Evolutionary conservation across 2,113 vertebrate genomes (phyloP).

Genomic region (Microtus richardsoni): DNA sequence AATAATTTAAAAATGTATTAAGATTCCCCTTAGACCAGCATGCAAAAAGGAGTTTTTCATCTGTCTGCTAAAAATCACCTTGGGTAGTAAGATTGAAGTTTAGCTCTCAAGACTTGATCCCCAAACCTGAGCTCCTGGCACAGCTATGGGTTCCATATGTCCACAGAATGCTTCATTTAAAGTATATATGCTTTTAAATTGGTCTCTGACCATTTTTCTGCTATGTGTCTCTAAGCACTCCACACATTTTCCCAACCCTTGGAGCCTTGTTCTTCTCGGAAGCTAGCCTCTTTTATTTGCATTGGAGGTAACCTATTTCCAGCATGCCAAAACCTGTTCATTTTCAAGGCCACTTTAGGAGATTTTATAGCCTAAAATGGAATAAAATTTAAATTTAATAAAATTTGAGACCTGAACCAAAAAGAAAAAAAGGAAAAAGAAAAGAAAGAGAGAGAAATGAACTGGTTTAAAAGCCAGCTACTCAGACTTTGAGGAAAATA

Average conservation of each 20-base stretch:
- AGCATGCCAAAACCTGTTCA: conserved; percentile 63
- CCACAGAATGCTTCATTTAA: conserved; percentile 81
- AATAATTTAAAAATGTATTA: conserved; percentile 82
- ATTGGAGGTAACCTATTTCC: conserved; percentile 78
- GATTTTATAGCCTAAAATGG: conserved; percentile 77
- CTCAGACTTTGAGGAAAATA: conserved; percentile 64
- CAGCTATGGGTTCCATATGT: conserved; percentile 76
- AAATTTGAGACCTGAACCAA: conserved; percentile 77
- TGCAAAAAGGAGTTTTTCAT: conserved; percentile 79
- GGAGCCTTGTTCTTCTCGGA: conserved; percentile 76
- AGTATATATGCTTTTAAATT: conserved; percentile 77
- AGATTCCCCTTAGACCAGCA: conserved; percentile 79
- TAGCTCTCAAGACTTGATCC: conserved; percentile 80
- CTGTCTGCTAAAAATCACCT: conserved; percentile 76
- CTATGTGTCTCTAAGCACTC: conserved; percentile 67
- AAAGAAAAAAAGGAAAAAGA: conserved; percentile 50
- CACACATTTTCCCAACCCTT: conserved; percentile 65
- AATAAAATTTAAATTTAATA: conserved; percentile 84
- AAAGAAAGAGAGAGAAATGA: conserved; percentile 33
- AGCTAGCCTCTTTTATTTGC: conserved; percentile 81
- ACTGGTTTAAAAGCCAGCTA: conserved; percentile 75
- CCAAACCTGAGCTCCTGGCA: conserved; percentile 75
- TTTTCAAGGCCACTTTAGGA: conserved; percentile 79
- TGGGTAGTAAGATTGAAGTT: conserved; percentile 74
- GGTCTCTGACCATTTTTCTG: conserved; percentile 75